A percentile compares a stretch with the other conserved stretches of the same genome.
phyloP scores from a whole-genome alignment of 2,888 invertebrate genomes.

The Laothoe populi region DNA sequence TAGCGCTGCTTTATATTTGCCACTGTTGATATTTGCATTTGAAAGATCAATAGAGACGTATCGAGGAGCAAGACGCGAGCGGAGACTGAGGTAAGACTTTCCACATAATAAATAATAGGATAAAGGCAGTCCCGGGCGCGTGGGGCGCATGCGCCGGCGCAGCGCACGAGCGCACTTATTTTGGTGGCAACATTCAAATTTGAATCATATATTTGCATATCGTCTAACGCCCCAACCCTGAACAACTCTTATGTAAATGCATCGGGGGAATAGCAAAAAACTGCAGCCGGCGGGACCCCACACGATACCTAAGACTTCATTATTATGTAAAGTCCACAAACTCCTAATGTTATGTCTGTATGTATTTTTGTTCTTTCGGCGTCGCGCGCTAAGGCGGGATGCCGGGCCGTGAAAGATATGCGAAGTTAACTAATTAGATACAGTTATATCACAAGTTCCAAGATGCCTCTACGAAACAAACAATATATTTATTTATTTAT shows the following conservation, averaged over 20 bases:
- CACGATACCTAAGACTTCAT: conserved; percentile 64
- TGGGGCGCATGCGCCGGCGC: conserved; percentile 47
- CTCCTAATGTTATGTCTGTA: conserved; percentile 79
- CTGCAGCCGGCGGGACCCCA: conserved; percentile 77
- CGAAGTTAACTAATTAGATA: conserved; percentile 76
- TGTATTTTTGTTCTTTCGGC: conserved; percentile 72
- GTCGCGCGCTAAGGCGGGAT: conserved; percentile 45
- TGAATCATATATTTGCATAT: conserved; percentile 83
- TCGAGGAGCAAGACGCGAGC: conserved; percentile 54
- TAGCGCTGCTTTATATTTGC: conserved; percentile 54
- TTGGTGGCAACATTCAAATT: conserved; percentile 64
- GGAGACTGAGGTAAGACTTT: conserved; percentile 63
- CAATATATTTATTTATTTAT: conserved; percentile 75
- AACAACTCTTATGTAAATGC: conserved; percentile 78
- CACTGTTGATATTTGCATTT: conserved; percentile 71
- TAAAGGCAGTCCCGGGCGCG: conserved; percentile 65
- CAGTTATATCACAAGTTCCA: conserved; percentile 84
- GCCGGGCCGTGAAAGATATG: conserved; percentile 60
- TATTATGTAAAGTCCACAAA: conserved; percentile 74
- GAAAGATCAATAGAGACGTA: conserved; percentile 68
- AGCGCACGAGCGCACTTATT: conserved; percentile 56
- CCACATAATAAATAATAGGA: conserved; percentile 65
- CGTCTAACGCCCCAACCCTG: conserved; percentile 78
- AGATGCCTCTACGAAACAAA: conserved; percentile 83
- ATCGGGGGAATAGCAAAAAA: conserved; percentile 69